Percentiles rank a stretch among this genome's conserved stretches.
phyloP scores from a whole-genome alignment of 2,888 invertebrate species.

The Baccha elongata region DNA sequence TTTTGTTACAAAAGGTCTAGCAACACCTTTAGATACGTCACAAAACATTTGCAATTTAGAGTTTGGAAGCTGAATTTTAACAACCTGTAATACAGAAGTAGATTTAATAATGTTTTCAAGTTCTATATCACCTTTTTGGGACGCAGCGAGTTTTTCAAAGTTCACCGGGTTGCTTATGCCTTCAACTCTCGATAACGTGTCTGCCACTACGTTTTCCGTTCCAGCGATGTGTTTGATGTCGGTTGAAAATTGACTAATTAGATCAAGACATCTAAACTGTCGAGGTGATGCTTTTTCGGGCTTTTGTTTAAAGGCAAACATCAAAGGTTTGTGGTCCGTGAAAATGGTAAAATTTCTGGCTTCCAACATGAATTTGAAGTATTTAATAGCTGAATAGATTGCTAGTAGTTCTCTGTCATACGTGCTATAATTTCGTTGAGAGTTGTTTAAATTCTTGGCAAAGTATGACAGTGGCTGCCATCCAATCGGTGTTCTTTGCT shows the following conservation, averaged over 20 bases:
- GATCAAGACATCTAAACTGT: background rate
- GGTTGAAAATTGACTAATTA: too few species aligned
- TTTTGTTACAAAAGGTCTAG: too few species aligned
- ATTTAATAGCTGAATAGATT: conserved; percentile 19
- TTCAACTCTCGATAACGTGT: background rate
- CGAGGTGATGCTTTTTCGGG: background rate
- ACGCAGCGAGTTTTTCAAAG: background rate
- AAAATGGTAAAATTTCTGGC: conserved; percentile 6
- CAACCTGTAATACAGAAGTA: background rate
- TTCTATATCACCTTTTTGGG: conserved; percentile 1
- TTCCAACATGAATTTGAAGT: conserved; percentile 4
- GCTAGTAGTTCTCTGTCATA: conserved; percentile 34
- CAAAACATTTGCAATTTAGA: too few species aligned
- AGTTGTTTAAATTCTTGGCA: conserved; percentile 22
- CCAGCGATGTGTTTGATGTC: too few species aligned
- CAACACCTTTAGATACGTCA: too few species aligned
- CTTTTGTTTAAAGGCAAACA: too few species aligned
- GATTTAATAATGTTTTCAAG: background rate
- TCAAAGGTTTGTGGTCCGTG: too few species aligned
- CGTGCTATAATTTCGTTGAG: conserved; percentile 22
- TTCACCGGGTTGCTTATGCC: background rate
- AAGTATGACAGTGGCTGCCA: conserved; percentile 48
- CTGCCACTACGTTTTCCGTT: background rate
- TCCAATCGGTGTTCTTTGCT: conserved; percentile 16
- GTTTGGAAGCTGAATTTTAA: background rate